phyloP scores from a whole-genome alignment of 2,797 vertebrate species.

The Poeciliopsis infans region DNA sequence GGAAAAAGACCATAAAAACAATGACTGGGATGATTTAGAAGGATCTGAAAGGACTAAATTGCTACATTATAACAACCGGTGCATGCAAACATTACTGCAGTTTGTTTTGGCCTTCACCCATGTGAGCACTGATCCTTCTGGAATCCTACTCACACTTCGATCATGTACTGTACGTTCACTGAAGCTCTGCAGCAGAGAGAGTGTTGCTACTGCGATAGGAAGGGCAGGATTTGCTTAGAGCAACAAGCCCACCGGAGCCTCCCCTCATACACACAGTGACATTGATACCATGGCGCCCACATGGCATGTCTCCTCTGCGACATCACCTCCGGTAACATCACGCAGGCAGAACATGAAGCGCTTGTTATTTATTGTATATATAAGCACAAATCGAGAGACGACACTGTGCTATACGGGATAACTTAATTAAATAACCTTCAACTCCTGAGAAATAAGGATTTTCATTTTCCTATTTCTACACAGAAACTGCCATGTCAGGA shows the following conservation, averaged over 20 bases:
- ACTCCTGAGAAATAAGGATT: background rate
- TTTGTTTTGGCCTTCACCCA: conserved; percentile 33
- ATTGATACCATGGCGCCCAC: conserved; percentile 47
- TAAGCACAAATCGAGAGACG: background rate
- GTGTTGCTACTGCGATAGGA: conserved; percentile 72
- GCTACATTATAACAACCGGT: conserved; percentile 24
- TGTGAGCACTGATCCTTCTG: conserved; percentile 31
- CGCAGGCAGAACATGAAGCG: conserved; percentile 7
- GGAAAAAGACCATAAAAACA: conserved; percentile 18
- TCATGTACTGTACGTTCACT: conserved; percentile 31
- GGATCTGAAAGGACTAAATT: conserved; percentile 8
- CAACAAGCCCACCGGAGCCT: conserved; percentile 67
- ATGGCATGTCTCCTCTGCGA: conserved; percentile 7
- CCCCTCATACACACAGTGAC: conserved; percentile 62
- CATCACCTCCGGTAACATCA: conserved; percentile 11
- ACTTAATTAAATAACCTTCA: background rate
- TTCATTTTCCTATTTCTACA: background rate
- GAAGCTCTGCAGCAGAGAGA: conserved; percentile 48
- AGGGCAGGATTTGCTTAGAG: conserved; percentile 76
- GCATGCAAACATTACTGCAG: conserved; percentile 14
- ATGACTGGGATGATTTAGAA: conserved; percentile 18
- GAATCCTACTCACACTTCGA: conserved; percentile 16
- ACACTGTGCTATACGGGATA: conserved; percentile 1
- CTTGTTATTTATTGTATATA: background rate
- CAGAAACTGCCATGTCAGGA: background rate